Conservation (phyloP, 2,797 vertebrate species). For the Syndactyla subalaris region DNA sequence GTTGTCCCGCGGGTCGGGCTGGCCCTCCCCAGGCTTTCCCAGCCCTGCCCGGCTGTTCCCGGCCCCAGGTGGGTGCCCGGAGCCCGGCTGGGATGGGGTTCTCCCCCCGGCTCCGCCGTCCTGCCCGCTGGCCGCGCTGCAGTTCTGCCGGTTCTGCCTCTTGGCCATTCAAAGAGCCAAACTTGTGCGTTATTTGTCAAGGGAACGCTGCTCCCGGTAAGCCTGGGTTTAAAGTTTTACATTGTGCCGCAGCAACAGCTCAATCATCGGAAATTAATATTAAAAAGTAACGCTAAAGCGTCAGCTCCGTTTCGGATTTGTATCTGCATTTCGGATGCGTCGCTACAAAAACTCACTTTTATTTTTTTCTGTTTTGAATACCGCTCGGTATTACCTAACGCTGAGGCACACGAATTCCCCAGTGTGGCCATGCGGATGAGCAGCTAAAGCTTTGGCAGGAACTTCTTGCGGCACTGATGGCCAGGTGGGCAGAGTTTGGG, state of each 20-base stretch:
- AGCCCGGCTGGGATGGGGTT: rapidly evolving
- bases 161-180: rapidly evolving
- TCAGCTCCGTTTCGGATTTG: rapidly evolving
- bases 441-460: not conserved
- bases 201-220: too few species aligned
- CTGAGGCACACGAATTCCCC: not conserved
- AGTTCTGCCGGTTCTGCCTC: too few species aligned
- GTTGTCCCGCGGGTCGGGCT: rapidly evolving
- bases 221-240: not conserved
- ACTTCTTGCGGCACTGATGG: constrained; percentile 14
- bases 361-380: too few species aligned
- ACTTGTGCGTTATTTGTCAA: rapidly evolving
- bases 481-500: not conserved
- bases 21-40: not conserved
- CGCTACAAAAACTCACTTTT: not conserved
- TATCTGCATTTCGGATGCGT: rapidly evolving
- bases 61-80: rapidly evolving
- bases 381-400: rapidly evolving
- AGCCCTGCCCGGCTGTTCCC: too few species aligned
- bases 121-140: not conserved
- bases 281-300: not conserved
- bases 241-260: rapidly evolving
- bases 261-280: not conserved
- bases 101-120: rapidly evolving
- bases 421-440: not conserved